Evolutionary conservation across 1,140 invertebrate genomes (phyloP).

Genomic region (Leucophenga varia): DNA sequence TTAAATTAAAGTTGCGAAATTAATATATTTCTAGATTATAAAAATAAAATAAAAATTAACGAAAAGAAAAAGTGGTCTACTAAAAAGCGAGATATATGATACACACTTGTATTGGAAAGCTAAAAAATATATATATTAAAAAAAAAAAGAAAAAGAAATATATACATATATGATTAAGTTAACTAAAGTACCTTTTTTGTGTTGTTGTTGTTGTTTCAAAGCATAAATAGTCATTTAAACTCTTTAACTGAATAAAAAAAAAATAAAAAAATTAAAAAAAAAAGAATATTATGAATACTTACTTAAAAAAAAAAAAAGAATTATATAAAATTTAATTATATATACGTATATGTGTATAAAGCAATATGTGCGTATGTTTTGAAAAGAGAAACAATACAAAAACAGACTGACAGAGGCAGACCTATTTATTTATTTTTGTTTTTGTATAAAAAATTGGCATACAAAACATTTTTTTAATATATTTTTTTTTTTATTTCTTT

Average conservation of each 20-base stretch:
- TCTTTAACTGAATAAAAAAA: slow-evolving; percentile 10
- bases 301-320: slow-evolving; percentile 14
- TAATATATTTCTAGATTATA: too few relatives aligned
- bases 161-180: slow-evolving; percentile 30
- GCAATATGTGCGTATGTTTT: too few relatives aligned
- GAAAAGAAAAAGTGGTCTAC: slow-evolving; percentile 5
- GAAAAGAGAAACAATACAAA: background rate
- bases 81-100: slow-evolving; percentile 6
- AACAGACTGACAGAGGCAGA: slow-evolving; percentile 25
- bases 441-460: too few relatives aligned
- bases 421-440: slow-evolving; percentile 11
- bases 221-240: slow-evolving; percentile 10
- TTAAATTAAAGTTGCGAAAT: too few relatives aligned
- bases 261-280: slow-evolving; percentile 1
- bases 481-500: too few relatives aligned
- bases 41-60: too few relatives aligned
- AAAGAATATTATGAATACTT: slow-evolving; percentile 10
- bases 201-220: slow-evolving; percentile 32
- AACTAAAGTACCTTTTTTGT: slow-evolving; percentile 40
- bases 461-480: too few relatives aligned
- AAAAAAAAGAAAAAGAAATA: slow-evolving; percentile 6
- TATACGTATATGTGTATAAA: too few relatives aligned
- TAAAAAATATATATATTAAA: slow-evolving; percentile 12
- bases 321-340: slow-evolving; percentile 17
- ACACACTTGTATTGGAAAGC: too few relatives aligned